A percentile compares a stretch with the other conserved stretches of the same genome.
Conservation (phyloP, 2,113 vertebrate genomes). For the Eidolon helvum region DNA sequence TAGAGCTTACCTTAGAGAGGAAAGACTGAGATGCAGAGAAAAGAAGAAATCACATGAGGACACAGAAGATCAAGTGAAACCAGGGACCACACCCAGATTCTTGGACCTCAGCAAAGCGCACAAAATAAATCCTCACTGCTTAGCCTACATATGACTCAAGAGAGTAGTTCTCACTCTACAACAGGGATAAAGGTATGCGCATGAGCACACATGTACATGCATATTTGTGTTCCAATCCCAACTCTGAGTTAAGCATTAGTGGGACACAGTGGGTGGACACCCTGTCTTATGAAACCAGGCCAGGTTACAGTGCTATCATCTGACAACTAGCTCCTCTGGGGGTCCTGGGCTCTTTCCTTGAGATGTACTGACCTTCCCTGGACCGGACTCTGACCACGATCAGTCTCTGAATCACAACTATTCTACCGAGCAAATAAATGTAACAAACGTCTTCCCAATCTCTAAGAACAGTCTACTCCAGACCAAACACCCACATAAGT, state of each 20-base stretch:
- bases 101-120: neutral
- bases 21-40: neutral
- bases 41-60: accelerated
- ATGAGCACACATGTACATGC: accelerated
- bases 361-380: neutral
- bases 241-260: neutral
- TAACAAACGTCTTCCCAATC: neutral
- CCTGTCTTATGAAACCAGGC: neutral
- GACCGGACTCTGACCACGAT: neutral
- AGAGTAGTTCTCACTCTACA: neutral
- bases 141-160: neutral
- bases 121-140: neutral
- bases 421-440: neutral
- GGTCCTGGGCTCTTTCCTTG: neutral
- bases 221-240: neutral
- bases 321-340: neutral
- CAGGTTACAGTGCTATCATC: accelerated
- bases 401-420: neutral
- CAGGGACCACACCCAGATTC: neutral
- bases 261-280: neutral
- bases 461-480: neutral
- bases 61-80: neutral
- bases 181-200: neutral
- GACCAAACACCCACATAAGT: neutral
- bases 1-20: neutral